phyloP scores from a whole-genome alignment of 1,140 invertebrate genomes.

The Phocides pigmalion region DNA sequence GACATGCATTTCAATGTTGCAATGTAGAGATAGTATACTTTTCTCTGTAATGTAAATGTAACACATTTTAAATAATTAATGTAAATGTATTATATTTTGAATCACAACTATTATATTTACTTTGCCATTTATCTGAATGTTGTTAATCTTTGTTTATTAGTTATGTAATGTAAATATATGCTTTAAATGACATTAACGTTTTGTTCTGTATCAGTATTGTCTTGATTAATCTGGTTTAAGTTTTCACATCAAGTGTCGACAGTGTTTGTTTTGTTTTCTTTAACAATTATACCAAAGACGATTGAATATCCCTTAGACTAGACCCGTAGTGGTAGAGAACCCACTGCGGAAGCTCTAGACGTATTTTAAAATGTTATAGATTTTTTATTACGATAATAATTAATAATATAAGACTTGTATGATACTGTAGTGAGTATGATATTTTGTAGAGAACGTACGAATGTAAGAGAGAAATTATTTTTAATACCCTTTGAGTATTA shows the following conservation, averaged over 20 bases:
- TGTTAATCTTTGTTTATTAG: constrained; percentile 74
- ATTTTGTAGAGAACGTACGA: constrained; percentile 54
- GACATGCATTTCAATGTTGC: constrained; percentile 26
- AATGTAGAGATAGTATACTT: constrained; percentile 4
- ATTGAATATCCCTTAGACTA: constrained; percentile 76
- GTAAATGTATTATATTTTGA: constrained; percentile 35
- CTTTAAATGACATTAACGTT: constrained; percentile 77
- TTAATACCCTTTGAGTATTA: constrained; percentile 80
- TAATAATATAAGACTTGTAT: constrained; percentile 80
- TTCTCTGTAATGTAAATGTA: constrained; percentile 21
- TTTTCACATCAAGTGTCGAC: constrained; percentile 56
- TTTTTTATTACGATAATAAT: constrained; percentile 53
- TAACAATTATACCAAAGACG: constrained; percentile 82
- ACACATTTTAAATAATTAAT: constrained; percentile 7
- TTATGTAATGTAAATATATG: constrained; percentile 67
- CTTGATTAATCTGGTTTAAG: constrained; percentile 56
- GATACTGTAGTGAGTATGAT: constrained; percentile 61
- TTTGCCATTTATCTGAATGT: constrained; percentile 62
- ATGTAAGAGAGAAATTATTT: constrained; percentile 68
- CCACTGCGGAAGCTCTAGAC: constrained; percentile 59
- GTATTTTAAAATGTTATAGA: constrained; percentile 78
- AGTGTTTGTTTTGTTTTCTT: constrained; percentile 69
- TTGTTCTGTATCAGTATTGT: constrained; percentile 75
- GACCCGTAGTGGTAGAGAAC: constrained; percentile 51
- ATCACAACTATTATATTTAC: constrained; percentile 50